Conservation (phyloP, 2,113 vertebrate genomes). For the Alexandromys fortis region DNA sequence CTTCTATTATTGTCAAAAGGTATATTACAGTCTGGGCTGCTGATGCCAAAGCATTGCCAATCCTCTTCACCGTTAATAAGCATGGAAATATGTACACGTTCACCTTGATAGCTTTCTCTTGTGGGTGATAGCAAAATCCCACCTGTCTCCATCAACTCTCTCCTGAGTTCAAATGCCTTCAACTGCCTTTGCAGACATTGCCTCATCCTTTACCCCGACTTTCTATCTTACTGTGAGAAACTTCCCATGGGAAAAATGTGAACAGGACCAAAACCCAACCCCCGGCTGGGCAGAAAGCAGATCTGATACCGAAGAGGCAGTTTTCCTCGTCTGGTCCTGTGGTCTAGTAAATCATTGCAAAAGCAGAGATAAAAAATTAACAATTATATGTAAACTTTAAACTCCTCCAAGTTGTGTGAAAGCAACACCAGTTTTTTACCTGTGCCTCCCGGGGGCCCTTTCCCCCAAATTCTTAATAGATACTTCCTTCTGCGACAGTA, state of each 20-base stretch:
- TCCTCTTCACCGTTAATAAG: neutral
- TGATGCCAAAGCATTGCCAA: neutral
- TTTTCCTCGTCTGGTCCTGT: neutral
- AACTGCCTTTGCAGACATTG: neutral
- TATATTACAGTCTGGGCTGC: neutral
- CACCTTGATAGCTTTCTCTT: slow-evolving; percentile 4
- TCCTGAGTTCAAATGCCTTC: slow-evolving; percentile 12
- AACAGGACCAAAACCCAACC: neutral
- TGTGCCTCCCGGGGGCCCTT: neutral
- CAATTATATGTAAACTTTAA: slow-evolving; percentile 52
- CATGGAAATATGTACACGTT: neutral
- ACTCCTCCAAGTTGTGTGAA: slow-evolving; percentile 27
- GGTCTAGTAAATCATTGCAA: slow-evolving; percentile 66
- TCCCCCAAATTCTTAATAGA: slow-evolving; percentile 48
- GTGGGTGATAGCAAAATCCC: neutral
- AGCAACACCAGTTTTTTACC: slow-evolving; percentile 27
- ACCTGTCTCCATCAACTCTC: slow-evolving; percentile 25
- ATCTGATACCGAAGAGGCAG: neutral
- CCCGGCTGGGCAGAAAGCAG: neutral
- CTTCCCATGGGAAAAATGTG: neutral
- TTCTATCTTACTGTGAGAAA: neutral
- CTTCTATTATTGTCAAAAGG: slow-evolving; percentile 51
- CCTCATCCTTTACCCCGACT: neutral
- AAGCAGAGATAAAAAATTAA: slow-evolving; percentile 61
- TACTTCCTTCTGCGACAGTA: slow-evolving; percentile 35